Conservation (phyloP, 2,113 vertebrate genomes). For the Dasyprocta punctata region DNA sequence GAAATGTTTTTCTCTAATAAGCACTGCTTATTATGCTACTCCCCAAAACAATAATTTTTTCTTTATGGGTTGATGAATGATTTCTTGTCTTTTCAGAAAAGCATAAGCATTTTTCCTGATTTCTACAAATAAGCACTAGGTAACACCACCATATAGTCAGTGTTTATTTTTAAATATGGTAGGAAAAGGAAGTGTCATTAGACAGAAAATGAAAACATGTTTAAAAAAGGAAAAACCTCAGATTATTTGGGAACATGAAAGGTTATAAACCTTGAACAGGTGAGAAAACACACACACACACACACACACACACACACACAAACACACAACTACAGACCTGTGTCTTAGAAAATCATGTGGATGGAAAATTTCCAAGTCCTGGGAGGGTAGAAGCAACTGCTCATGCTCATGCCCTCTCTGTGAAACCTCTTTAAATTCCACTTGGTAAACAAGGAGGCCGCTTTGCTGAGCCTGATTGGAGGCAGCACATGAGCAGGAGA, state of each 20-base stretch:
- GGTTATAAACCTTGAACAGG: neutral
- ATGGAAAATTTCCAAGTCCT: neutral
- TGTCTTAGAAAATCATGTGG: neutral
- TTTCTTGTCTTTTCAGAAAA: neutral
- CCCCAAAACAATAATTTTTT: neutral
- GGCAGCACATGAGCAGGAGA: neutral
- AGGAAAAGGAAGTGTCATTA: neutral
- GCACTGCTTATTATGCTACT: neutral
- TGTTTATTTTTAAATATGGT: neutral
- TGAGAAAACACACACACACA: no score
- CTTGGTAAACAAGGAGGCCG: neutral
- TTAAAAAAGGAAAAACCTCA: neutral
- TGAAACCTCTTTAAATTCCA: neutral
- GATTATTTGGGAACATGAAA: neutral
- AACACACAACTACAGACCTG: neutral
- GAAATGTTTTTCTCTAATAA: no score
- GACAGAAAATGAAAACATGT: neutral
- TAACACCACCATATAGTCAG: accelerated
- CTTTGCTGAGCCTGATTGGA: neutral
- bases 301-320: no score
- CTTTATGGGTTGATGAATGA: neutral
- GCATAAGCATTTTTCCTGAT: no score
- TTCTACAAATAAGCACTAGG: neutral
- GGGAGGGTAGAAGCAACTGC: neutral
- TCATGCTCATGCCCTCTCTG: neutral